phyloP scores from a whole-genome alignment of 2,888 invertebrate species.

The Lycaena phlaeas region DNA sequence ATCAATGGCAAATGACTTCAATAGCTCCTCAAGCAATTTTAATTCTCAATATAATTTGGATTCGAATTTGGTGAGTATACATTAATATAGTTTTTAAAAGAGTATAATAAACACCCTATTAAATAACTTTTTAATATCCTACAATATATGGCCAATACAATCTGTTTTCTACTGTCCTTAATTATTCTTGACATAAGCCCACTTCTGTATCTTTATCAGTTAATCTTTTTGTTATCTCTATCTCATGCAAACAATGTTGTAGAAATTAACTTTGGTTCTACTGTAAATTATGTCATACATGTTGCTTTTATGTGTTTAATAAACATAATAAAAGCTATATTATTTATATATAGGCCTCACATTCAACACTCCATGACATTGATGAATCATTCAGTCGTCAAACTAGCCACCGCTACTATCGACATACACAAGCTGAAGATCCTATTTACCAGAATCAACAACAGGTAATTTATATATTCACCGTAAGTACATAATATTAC shows the following conservation, averaged over 20 bases:
- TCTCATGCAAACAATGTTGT: no score
- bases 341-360: conserved; percentile 44
- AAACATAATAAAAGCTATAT: conserved; percentile 1
- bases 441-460: conserved; percentile 68
- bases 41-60: conserved; percentile 61
- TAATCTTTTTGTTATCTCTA: no score
- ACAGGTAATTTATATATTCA: conserved; percentile 35
- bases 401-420: conserved; percentile 58
- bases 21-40: conserved; percentile 52
- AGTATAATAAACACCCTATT: no score
- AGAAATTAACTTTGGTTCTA: no score
- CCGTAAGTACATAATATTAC: no score
- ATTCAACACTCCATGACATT: conserved; percentile 59
- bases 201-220: no score
- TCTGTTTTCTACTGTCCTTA: no score
- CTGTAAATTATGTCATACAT: no score
- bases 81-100: no score
- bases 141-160: no score
- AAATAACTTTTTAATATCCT: no score
- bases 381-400: conserved; percentile 65
- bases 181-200: no score
- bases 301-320: background rate
- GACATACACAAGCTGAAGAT: conserved; percentile 51
- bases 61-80: conserved; percentile 42
- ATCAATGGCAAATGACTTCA: conserved; percentile 67